Conservation (phyloP, 2,888 invertebrate genomes). For the Choristoneura rosaceana region DNA sequence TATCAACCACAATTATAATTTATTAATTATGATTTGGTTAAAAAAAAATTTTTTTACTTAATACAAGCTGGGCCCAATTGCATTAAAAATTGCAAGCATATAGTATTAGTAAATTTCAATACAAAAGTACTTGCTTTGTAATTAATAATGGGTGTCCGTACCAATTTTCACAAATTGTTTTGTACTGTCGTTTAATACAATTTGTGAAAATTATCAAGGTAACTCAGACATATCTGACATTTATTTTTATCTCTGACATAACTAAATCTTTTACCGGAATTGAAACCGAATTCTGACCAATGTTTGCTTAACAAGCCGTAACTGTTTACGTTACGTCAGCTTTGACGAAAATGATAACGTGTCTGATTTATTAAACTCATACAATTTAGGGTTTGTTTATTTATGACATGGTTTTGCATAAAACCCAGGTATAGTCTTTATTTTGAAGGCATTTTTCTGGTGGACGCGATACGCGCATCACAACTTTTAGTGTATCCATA, state of each 20-base stretch:
- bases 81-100: no score
- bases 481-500: background rate
- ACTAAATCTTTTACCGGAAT: background rate
- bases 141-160: no score
- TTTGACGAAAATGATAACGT: background rate
- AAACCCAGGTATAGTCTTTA: background rate
- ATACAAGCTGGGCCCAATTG: no score
- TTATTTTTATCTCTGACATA: background rate
- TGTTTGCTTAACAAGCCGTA: background rate
- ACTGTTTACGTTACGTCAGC: background rate
- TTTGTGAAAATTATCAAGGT: no score
- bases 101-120: no score
- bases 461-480: background rate
- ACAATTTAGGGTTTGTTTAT: constrained; percentile 3
- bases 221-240: no score
- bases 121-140: no score
- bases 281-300: constrained; percentile 1
- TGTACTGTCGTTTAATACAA: no score
- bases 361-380: background rate
- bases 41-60: no score
- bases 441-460: background rate
- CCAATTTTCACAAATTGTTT: no score
- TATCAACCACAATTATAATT: no score
- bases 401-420: background rate
- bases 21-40: no score